Percentiles rank a stretch among this genome's conserved stretches.
phyloP scores from a whole-genome alignment of 2,113 vertebrate species.

The Boulengeromyrus knoepffleri region DNA sequence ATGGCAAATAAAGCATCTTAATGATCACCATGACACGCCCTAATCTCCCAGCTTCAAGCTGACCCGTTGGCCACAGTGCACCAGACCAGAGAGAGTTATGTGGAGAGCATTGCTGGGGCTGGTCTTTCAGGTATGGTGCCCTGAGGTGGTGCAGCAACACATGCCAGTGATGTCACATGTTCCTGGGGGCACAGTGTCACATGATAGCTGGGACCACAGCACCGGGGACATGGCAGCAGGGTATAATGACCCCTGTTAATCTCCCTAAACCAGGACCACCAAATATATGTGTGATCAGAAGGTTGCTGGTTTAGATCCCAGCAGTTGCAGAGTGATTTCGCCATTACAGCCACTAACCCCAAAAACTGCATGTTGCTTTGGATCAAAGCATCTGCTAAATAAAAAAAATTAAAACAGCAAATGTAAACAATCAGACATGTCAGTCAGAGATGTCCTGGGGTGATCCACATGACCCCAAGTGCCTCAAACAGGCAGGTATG shows the following conservation, averaged over 20 bases:
- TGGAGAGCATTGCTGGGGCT: neutral
- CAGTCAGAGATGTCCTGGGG: neutral
- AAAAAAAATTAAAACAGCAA: too few species aligned
- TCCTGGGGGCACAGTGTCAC: neutral
- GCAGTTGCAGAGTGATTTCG: neutral
- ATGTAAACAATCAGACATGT: neutral
- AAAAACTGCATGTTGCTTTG: too few species aligned
- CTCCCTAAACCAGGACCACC: neutral
- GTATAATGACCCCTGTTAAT: conserved; percentile 2
- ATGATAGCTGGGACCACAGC: neutral
- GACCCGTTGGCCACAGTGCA: too few species aligned
- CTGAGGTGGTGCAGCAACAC: neutral
- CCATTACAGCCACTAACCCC: too few species aligned
- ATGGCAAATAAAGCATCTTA: too few species aligned
- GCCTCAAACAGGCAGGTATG: neutral
- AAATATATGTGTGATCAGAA: neutral
- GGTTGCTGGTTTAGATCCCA: neutral
- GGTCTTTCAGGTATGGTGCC: neutral
- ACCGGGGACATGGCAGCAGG: neutral
- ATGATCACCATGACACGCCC: too few species aligned
- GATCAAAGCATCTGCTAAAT: too few species aligned
- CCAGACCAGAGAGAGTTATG: neutral
- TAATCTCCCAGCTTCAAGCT: too few species aligned
- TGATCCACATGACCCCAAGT: neutral
- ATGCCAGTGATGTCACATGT: neutral